These are phyloP conservation scores for Philaethria dido DNA, from an alignment of 2,888 invertebrate species.

Conservation along the genomic window DNA sequence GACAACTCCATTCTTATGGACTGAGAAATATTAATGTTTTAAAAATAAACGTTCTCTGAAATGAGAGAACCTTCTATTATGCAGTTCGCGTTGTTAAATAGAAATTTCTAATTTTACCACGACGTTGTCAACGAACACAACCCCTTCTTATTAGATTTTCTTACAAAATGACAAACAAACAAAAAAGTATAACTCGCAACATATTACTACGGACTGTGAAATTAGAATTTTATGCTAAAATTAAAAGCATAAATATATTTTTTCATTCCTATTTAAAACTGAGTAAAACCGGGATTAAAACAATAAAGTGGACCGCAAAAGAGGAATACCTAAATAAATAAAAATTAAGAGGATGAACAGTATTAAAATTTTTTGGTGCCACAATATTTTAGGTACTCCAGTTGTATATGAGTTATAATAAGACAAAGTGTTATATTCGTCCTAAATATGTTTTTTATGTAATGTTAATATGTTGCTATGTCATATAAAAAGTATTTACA, in stretches of 20 bases:
- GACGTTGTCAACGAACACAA: conserved; percentile 8
- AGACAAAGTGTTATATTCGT: not conserved
- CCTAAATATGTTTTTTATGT: no score
- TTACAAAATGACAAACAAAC: conserved; percentile 2
- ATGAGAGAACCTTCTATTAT: conserved; percentile 6
- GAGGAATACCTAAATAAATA: conserved; percentile 15
- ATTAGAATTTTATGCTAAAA: conserved; percentile 27
- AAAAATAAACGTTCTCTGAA: not conserved
- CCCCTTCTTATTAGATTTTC: conserved; percentile 15
- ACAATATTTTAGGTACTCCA: not conserved
- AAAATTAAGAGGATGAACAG: conserved; percentile 10
- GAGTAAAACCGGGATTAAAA: conserved; percentile 23
- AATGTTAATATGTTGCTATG: no score
- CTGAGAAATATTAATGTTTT: not conserved
- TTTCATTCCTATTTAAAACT: conserved; percentile 26
- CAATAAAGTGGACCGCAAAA: conserved; percentile 26
- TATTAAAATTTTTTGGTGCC: not conserved
- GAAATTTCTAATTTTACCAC: not conserved
- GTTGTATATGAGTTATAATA: not conserved
- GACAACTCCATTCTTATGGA: not conserved
- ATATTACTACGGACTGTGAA: conserved; percentile 18
- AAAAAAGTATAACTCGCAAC: not conserved
- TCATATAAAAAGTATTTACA: not conserved
- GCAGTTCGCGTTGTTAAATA: not conserved
- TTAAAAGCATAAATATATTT: conserved; percentile 23